Evolutionary conservation across 2,797 vertebrate species (phyloP).

Genomic region (Argentina silus): DNA sequence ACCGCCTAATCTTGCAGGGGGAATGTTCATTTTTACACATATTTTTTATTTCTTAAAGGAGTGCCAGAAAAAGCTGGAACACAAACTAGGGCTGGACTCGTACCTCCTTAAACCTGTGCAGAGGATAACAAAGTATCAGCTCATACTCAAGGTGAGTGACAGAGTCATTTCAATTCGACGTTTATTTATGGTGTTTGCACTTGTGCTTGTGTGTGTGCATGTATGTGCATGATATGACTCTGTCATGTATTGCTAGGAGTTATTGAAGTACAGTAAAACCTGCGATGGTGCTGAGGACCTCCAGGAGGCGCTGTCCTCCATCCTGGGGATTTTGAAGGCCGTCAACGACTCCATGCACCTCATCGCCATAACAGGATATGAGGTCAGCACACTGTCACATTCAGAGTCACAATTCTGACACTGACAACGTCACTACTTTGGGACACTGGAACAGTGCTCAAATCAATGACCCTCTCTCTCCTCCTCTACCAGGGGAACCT

Average conservation of each 20-base stretch:
- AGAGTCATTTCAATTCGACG: neutral
- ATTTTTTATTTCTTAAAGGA: constrained; percentile 77
- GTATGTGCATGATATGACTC: neutral
- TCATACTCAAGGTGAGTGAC: constrained; percentile 88
- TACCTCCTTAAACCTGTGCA: constrained; percentile 98
- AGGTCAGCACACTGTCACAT: constrained; percentile 68
- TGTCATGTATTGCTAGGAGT: constrained; percentile 77
- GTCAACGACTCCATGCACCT: constrained; percentile 99
- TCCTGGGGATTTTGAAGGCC: constrained; percentile 95
- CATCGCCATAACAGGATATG: constrained; percentile 97
- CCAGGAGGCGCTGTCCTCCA: constrained; percentile 92
- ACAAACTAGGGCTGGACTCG: constrained; percentile 97
- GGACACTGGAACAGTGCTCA: no score
- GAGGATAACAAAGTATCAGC: constrained; percentile 98
- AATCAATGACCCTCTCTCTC: neutral
- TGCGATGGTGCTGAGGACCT: constrained; percentile 91
- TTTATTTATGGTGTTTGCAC: neutral
- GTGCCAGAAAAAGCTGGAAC: constrained; percentile 95
- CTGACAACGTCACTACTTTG: no score
- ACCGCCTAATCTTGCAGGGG: no score
- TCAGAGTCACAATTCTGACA: no score
- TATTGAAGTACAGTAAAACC: constrained; percentile 94
- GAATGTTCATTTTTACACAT: neutral
- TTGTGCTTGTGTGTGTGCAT: constrained; percentile 5
- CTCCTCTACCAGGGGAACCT: constrained; percentile 84